phyloP scores from a whole-genome alignment of 2,888 invertebrate genomes.

The Tetranychus piercei region DNA sequence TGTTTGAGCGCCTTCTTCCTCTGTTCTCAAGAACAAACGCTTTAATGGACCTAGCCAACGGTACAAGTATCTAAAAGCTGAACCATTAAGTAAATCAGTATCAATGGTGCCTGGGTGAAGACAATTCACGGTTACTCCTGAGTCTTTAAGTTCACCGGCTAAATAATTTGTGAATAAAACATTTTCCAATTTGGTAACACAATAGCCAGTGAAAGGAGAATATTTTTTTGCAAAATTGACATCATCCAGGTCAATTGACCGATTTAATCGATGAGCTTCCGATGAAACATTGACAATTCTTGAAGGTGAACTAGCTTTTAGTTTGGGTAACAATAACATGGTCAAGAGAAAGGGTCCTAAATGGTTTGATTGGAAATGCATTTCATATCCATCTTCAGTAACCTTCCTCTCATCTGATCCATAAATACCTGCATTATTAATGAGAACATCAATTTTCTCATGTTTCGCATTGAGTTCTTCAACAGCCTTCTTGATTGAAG shows the following conservation, averaged over 20 bases:
- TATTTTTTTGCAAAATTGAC: slow-evolving; percentile 20
- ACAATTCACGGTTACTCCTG: slow-evolving; percentile 19
- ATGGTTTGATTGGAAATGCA: slow-evolving; percentile 78
- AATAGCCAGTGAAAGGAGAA: slow-evolving; percentile 12
- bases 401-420: slow-evolving; percentile 36
- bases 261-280: slow-evolving; percentile 25
- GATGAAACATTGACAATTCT: slow-evolving; percentile 29
- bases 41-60: slow-evolving; percentile 14
- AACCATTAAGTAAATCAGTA: background rate
- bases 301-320: slow-evolving; percentile 21
- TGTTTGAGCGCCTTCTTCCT: slow-evolving; percentile 24
- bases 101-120: slow-evolving; percentile 22
- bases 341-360: slow-evolving; percentile 83
- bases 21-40: slow-evolving; percentile 20
- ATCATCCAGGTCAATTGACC: slow-evolving; percentile 26
- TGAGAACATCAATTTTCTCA: slow-evolving; percentile 52
- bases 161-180: slow-evolving; percentile 23
- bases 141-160: slow-evolving; percentile 14
- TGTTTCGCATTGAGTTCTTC: slow-evolving; percentile 56
- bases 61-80: background rate
- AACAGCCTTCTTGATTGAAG: slow-evolving; percentile 52
- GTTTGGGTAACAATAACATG: slow-evolving; percentile 46
- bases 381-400: slow-evolving; percentile 63
- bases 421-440: slow-evolving; percentile 71
- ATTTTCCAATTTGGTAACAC: slow-evolving; percentile 23